Base-by-base conservation (phyloP, 2,888 invertebrate genomes). In the Cerastoderma edule region DNA sequence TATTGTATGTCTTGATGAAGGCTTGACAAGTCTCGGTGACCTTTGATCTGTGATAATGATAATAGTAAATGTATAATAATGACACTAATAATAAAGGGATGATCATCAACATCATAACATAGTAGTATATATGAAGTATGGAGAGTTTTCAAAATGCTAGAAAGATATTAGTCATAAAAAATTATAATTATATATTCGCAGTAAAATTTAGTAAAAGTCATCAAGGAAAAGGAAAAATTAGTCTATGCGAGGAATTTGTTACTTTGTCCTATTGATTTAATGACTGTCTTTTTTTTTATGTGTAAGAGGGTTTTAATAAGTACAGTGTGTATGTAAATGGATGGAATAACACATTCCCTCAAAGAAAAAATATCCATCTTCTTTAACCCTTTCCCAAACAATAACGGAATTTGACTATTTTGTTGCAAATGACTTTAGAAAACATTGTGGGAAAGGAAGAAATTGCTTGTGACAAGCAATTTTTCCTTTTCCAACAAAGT, bases 1-100 rank as follows among this genome's bases (percentile, higher is more conserved):
- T 77, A 57, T 79, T 60, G 60, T 80, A 82, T 8, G 28, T 74
- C 2, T 56, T 63, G 13, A 83, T 54, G 66, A 82, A 85, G 33
- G 71, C 60, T 28, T 57, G 53, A 46, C 73, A 64, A 24, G 69
- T 53, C 16, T 10, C 48, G 10, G 39, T 28, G 16, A 83, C 8
- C 6, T 73, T 57, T 1, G 66, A 63, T 32, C 83, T 83, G 71
- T n/a, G 70, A 77, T 8, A 56, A 10, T 32, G 35, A 63, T 24
- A 56, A 44, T 19, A 46, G 0, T 19, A n/a, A 46, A 19, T 22
- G 16, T 35, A 19, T 27, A 16, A 33, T 28, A 30, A 57, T 6
- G 13, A 24, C 13, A 10, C 30, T 57, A 16, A 27, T 6, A 13
- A 28, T 57, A 8, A 57, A 28, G n/a, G 5, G 5, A 27, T 57